Base-by-base conservation (phyloP, 2,113 vertebrate genomes). In the Aspiorhynchus laticeps region DNA sequence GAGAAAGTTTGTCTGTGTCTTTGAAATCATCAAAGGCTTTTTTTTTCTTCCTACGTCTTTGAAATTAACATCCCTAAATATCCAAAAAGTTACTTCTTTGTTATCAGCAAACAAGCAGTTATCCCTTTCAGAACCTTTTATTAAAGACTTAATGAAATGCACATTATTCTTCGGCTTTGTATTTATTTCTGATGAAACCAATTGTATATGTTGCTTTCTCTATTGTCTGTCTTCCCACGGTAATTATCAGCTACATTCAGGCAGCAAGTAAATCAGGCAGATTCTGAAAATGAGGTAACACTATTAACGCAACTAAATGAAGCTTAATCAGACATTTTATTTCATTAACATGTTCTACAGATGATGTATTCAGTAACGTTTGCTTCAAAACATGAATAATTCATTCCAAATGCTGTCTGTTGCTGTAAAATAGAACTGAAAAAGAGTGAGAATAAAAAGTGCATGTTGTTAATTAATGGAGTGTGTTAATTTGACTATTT, bases 271-370 rank as follows among this genome's bases (percentile, higher is more conserved):
- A 69, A 48, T 67, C 8, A 82, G 33, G 24, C 33, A 14, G 33
- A 43, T 28, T 63, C 33, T 69, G 61, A 83, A 67, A 43, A 71
- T 48, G 15, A 83, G 41, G 63, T 33, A 31, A 67, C 61, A 48
- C 26, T 46, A 31, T 67, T 67, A 82, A 33, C 61, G 46, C 80
- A 46, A 63, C n/a, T 71, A 51, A 83, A 31, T 46, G 17, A 81
- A 17, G 61, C 80, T 46, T 82, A 82, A 67, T 67, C 61, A 82
- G n/a, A 82, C 36, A 26, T 82, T 82, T 81, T 61, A 65, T 81
- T 83, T 69, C 61, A 83, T 83, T 33, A 51, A 69, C 43, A 71
- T 36, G 63, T 83, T 33, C 28, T 33, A 51, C 63, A 48, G 61
- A 69, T 83, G 80, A 51, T 80, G 53, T 63, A 41, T 80, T 61